These are phyloP conservation scores for Lamellibrachia columna DNA, from an alignment of 2,888 invertebrate species.

Conservation along the genomic window DNA sequence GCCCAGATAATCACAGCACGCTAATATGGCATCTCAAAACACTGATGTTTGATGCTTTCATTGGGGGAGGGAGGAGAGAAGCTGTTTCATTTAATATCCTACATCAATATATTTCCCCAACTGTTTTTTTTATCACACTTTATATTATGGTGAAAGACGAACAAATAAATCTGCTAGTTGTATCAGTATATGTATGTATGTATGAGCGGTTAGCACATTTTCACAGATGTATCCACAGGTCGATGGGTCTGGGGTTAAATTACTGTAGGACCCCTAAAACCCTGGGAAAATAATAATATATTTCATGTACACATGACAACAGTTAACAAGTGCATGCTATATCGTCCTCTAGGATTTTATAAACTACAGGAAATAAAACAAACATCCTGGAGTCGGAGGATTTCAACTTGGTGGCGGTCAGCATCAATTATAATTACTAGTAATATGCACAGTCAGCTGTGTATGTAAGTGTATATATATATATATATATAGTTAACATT, in stretches of 20 bases:
- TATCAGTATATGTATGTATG: no score
- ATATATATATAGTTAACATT: background rate
- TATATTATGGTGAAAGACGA: no score
- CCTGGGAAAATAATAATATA: background rate
- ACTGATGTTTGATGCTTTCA: background rate
- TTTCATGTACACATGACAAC: background rate
- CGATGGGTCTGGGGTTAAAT: background rate
- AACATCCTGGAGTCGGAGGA: background rate
- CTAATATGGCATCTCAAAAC: background rate
- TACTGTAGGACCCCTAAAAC: no score
- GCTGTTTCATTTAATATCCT: background rate
- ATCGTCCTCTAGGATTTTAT: background rate
- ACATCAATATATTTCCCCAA: background rate
- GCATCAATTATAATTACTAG: background rate
- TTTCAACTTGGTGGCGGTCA: background rate
- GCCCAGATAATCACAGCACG: background rate
- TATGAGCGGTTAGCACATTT: no score
- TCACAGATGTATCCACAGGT: no score
- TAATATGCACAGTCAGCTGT: background rate
- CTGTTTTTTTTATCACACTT: no score
- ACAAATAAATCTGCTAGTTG: no score
- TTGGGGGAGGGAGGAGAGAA: background rate
- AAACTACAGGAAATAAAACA: background rate
- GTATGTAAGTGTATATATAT: background rate
- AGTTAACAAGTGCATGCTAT: background rate